phyloP scores from a whole-genome alignment of 2,113 vertebrate genomes.

The Asarcornis scutulata region DNA sequence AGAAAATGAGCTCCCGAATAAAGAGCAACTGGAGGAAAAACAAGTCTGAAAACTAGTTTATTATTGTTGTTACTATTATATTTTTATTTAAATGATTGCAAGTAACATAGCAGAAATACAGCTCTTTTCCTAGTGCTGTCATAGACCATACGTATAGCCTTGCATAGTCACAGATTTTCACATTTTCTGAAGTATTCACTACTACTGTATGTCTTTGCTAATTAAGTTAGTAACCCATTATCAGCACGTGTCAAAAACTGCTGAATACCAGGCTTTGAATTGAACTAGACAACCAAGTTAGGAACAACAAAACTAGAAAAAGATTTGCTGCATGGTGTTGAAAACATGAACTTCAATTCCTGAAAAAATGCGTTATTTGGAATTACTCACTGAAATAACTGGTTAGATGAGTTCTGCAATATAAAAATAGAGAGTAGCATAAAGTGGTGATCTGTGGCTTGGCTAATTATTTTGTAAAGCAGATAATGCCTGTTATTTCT shows the following conservation, averaged over 20 bases:
- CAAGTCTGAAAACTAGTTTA: background rate
- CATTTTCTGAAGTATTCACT: background rate
- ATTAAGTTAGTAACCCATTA: background rate
- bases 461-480: background rate
- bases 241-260: background rate
- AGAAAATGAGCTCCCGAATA: background rate
- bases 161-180: background rate
- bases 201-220: background rate
- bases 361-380: background rate
- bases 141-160: background rate
- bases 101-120: background rate
- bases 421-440: background rate
- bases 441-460: background rate
- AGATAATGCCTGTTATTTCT: background rate
- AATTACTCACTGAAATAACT: background rate
- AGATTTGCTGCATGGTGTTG: background rate
- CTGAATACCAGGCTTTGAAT: background rate
- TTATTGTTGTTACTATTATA: too few species aligned
- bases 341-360: background rate
- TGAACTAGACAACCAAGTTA: background rate
- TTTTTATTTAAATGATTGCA: background rate
- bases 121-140: background rate
- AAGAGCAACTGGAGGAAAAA: background rate
- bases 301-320: background rate
- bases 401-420: background rate